Evolutionary conservation across 2,888 invertebrate species (phyloP).

Genomic region (Rhingia campestris): DNA sequence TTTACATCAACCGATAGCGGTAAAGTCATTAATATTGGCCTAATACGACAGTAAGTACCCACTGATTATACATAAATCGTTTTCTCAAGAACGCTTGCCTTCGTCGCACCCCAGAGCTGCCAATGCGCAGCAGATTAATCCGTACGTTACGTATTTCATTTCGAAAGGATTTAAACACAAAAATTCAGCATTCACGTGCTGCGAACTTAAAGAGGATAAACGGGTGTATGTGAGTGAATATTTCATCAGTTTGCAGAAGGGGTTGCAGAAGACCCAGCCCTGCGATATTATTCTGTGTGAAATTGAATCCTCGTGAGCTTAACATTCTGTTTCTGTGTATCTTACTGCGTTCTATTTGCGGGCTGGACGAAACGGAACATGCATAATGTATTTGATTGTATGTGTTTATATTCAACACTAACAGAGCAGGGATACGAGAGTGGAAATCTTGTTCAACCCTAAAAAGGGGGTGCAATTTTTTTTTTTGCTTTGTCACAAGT

Average conservation of each 20-base stretch:
- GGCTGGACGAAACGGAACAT: not conserved
- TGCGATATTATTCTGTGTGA: conserved; percentile 37
- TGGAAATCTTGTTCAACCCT: not conserved
- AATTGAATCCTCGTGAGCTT: conserved; percentile 50
- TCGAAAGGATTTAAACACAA: conserved; percentile 42
- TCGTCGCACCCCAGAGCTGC: not conserved
- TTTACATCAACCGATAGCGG: conserved; percentile 25
- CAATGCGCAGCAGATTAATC: conserved; percentile 57
- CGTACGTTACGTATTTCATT: conserved; percentile 30
- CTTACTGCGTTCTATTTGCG: not conserved
- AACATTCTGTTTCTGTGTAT: not conserved
- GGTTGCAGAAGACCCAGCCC: conserved; percentile 9
- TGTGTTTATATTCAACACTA: not conserved
- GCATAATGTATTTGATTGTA: not conserved
- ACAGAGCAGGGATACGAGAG: not conserved
- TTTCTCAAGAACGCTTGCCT: conserved; percentile 34
- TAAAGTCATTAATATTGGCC: conserved; percentile 62
- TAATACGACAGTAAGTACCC: conserved; percentile 67
- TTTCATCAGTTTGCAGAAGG: conserved; percentile 16
- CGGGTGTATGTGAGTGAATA: conserved; percentile 10
- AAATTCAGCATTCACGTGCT: conserved; percentile 37
- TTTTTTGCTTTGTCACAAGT: conserved; percentile 31
- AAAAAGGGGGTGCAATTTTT: conserved; percentile 31
- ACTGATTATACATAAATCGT: conserved; percentile 59
- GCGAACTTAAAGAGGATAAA: conserved; percentile 33